Base-by-base conservation (phyloP, 2,888 invertebrate genomes). In the Drosophila buzzatii region DNA sequence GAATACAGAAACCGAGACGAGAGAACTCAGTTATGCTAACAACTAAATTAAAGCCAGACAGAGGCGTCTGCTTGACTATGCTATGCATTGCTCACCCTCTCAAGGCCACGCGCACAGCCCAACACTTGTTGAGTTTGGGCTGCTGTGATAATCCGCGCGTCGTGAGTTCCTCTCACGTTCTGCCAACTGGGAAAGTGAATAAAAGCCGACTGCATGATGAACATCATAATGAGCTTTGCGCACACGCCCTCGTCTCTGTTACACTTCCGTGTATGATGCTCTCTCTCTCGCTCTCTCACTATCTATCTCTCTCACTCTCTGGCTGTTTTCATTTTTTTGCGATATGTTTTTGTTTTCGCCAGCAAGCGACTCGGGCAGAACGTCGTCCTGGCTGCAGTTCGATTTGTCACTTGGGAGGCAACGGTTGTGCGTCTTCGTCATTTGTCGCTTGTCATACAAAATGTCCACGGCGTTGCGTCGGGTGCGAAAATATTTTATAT, bases 401-500 rank as follows among this genome's bases (percentile, higher is more conserved):
- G 70, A 57, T 60, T 79, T 79, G 70, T 67, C 51, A 59, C 74
- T 73, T 71, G 58, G 74, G n/a, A 39, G 52, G 51, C 12, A 42
- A 73, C 73, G 70, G 70, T 70, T 51, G 70, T 73, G 73, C 41
- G 62, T 61, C 16, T 23, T 59, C 45, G 45, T 67, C 75, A 41
- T 18, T 57, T 57, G 57, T 33, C 57, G 44, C 57, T 20, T 33
- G 20, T 55, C 55, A 55, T 41, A 39, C 56, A 45, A 45, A 52
- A 69, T 69, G 68, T 78, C 89, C n/a, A 64, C 73, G 12, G 71
- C 81, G 33, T 49, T 91, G 41, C 81, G 66, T 27, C 84, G 86
- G 35, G 85, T 90, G 68, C 92, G 92, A 23, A 89, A 91, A 75
- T 90, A 90, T 68, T 91, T 92, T 27, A 86, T 91, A 65, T 91